phyloP scores from a whole-genome alignment of 1,140 invertebrate species.

The Mizuhopecten yessoensis region DNA sequence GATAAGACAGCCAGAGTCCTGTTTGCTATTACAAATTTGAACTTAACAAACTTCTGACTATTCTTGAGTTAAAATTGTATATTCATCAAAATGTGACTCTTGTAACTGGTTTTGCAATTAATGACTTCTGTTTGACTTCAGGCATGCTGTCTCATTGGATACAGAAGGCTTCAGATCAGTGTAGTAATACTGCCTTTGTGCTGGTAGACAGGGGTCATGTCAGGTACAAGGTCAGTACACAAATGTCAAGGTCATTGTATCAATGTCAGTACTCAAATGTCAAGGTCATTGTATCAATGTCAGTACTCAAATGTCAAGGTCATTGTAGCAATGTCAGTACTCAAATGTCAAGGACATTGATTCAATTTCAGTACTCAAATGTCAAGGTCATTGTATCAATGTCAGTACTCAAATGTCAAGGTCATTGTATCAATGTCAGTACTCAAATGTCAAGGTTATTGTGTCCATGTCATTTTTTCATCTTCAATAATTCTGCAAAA shows the following conservation, averaged over 20 bases:
- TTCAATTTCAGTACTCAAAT: constrained; percentile 86
- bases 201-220: constrained; percentile 90
- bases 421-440: too few species aligned
- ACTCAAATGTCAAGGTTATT: too few species aligned
- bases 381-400: neutral
- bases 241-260: neutral
- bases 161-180: constrained; percentile 85
- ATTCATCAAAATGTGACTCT: too few species aligned
- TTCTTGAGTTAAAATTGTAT: too few species aligned
- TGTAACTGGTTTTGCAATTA: neutral
- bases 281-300: neutral
- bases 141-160: constrained; percentile 90
- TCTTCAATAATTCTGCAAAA: too few species aligned
- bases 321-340: too few species aligned
- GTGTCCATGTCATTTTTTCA: too few species aligned
- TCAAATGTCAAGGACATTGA: constrained; percentile 89
- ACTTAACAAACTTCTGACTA: too few species aligned
- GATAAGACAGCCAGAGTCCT: too few species aligned
- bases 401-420: too few species aligned
- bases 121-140: constrained; percentile 78
- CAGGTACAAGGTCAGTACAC: constrained; percentile 87
- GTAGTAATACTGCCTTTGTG: constrained; percentile 86
- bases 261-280: constrained; percentile 60
- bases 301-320: neutral
- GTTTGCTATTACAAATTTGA: too few species aligned